Base-by-base conservation (phyloP, 2,888 invertebrate species). In the Pocota personata region DNA sequence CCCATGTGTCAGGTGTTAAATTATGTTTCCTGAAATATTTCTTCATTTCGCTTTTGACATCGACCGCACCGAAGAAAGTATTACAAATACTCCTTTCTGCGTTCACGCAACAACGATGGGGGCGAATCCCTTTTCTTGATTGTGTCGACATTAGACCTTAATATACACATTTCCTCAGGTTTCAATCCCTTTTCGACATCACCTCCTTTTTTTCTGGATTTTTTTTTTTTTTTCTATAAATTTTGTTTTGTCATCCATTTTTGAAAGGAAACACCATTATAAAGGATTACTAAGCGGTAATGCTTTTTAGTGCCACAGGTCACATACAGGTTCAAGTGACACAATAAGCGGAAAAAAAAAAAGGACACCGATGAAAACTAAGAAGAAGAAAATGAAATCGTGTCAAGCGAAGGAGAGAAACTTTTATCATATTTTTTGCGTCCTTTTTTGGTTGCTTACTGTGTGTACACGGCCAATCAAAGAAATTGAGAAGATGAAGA, bases 281-380 rank as follows among this genome's bases (percentile, higher is more conserved):
- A 82, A 71, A 77, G 67, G 60, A 86, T 86, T 82, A 86, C 86
- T 77, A 82, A 86, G 72, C 82, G 86, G 86, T 86, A 82, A 76
- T 86, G 86, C 71, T 57, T 82, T 76, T 77, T 55, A 82, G 60
- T 66, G 71, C 66, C 82, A 76, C 86, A 82, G 86, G 86, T 86
- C 80, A 67, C 66, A 76, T 66, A 82, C 86, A 82, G 82, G 76
- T 82, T 86, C 86, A 86, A 86, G 86, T 86, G 86, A 86, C 82
- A 72, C 72, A 82, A 80, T 71, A 77, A 82, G 72, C 55, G 69
- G 14, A 48, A 32, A 55, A 50, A 19, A 73, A 60, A 73, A 84
- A 79, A 75, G 73, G 75, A 57, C 67, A 48, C 62, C 55, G 55
- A 73, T 32, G 58, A 46, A 69, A 78, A 67, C 58, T 37, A 67